These are phyloP conservation scores for Palythoa grandis DNA, from an alignment of 92 coral and sea anemone genomes.

Conservation along the genomic window DNA sequence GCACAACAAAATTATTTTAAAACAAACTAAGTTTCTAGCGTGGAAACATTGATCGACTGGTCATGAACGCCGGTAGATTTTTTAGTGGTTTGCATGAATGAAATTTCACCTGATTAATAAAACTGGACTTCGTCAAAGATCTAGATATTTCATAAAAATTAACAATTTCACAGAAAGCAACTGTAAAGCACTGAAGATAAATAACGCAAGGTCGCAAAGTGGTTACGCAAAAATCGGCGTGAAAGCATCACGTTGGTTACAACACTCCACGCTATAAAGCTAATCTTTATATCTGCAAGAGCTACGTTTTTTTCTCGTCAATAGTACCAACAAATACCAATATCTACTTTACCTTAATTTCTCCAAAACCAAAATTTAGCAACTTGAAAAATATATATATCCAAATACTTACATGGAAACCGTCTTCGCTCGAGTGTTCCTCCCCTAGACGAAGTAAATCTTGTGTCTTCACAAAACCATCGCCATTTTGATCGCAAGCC, in stretches of 20 bases:
- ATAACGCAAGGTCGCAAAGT: constrained; percentile 7
- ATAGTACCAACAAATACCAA: background rate
- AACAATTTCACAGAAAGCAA: background rate
- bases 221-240: constrained; percentile 28
- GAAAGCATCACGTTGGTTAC: constrained; percentile 41
- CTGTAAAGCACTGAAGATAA: background rate
- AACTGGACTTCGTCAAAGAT: background rate
- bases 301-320: background rate
- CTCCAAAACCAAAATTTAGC: constrained; percentile 8
- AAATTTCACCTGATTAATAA: background rate
- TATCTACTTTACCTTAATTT: background rate
- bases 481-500: constrained; percentile 98
- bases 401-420: constrained; percentile 71
- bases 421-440: constrained; percentile 76
- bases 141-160: background rate
- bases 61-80: constrained; percentile 11
- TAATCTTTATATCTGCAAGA: background rate
- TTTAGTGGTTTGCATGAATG: background rate
- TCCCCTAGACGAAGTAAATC: constrained; percentile 92
- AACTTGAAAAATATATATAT: background rate
- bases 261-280: background rate
- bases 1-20: background rate
- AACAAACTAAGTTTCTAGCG: background rate
- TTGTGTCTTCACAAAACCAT: constrained; percentile 95
- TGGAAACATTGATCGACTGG: constrained; percentile 21